phyloP scores from a whole-genome alignment of 2,797 vertebrate genomes.

The Chelmon rostratus region DNA sequence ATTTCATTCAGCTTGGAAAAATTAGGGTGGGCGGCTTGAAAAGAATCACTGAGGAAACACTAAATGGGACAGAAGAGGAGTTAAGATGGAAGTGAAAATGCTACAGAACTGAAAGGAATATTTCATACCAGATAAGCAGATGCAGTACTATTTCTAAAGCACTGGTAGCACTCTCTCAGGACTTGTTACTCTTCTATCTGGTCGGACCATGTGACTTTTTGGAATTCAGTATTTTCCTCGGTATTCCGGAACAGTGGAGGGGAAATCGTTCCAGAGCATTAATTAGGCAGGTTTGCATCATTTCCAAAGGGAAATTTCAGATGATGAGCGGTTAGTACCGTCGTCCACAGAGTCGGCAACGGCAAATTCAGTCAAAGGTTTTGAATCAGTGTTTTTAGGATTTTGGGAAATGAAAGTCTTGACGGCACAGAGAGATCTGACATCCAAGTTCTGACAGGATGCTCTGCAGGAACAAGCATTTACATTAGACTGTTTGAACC shows the following conservation, averaged over 20 bases:
- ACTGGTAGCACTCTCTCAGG: conserved; percentile 24
- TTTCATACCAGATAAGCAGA: conserved; percentile 17
- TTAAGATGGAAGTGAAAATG: conserved; percentile 4
- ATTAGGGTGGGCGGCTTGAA: conserved; percentile 15
- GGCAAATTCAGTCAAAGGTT: background rate
- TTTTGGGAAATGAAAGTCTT: background rate
- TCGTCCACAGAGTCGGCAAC: background rate
- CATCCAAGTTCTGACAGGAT: too few species aligned
- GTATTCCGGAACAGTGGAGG: background rate
- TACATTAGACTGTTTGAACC: background rate
- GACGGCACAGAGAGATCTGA: background rate
- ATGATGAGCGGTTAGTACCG: conserved; percentile 20
- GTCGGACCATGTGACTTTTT: conserved; percentile 31
- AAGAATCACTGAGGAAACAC: conserved; percentile 17
- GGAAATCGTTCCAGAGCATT: conserved; percentile 41
- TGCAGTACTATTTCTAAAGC: background rate
- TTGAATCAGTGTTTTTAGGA: conserved; percentile 12
- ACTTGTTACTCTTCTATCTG: conserved; percentile 41
- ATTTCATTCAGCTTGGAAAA: conserved; percentile 51
- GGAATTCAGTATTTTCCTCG: conserved; percentile 25
- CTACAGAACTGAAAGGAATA: conserved; percentile 4
- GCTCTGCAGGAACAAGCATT: too few species aligned
- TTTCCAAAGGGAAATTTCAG: conserved; percentile 36
- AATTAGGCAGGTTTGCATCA: conserved; percentile 59
- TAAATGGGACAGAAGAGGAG: conserved; percentile 35